phyloP scores from a whole-genome alignment of 23 tunicate species.

The Halocynthia aurantium region DNA sequence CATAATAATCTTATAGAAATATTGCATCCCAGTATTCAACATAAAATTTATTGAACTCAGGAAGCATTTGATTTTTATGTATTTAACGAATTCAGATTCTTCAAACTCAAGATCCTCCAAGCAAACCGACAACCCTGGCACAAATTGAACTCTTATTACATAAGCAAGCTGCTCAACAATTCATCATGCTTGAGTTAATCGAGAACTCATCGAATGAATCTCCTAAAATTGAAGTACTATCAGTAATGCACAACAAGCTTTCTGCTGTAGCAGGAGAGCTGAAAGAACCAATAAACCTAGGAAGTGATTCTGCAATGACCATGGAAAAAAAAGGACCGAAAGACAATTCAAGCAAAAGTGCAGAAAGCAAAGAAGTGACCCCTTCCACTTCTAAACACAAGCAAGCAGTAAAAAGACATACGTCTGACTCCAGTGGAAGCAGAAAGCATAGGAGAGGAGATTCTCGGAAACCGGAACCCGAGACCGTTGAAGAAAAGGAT shows the following conservation, averaged over 20 bases:
- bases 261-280: constrained; percentile 47
- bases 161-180: constrained; percentile 66
- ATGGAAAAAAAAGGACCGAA: constrained; percentile 3
- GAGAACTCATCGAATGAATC: neutral
- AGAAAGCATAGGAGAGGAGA: constrained; percentile 21
- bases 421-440: constrained; percentile 27
- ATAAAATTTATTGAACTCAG: neutral
- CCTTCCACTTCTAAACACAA: neutral
- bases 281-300: constrained; percentile 7
- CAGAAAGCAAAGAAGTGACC: neutral
- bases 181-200: constrained; percentile 11
- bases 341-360: neutral
- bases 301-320: neutral
- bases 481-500: constrained; percentile 5
- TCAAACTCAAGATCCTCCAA: neutral
- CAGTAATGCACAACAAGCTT: constrained; percentile 40
- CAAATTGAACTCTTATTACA: constrained; percentile 52
- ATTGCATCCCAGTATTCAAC: constrained; percentile 6
- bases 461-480: constrained; percentile 10
- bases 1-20: neutral
- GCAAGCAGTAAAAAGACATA: constrained; percentile 27
- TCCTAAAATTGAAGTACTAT: constrained; percentile 19
- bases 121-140: constrained; percentile 1
- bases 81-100: constrained; percentile 2
- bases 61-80: neutral